Evolutionary conservation across 1,140 invertebrate species (phyloP).

Genomic region (Lamellibrachia luymesi): DNA sequence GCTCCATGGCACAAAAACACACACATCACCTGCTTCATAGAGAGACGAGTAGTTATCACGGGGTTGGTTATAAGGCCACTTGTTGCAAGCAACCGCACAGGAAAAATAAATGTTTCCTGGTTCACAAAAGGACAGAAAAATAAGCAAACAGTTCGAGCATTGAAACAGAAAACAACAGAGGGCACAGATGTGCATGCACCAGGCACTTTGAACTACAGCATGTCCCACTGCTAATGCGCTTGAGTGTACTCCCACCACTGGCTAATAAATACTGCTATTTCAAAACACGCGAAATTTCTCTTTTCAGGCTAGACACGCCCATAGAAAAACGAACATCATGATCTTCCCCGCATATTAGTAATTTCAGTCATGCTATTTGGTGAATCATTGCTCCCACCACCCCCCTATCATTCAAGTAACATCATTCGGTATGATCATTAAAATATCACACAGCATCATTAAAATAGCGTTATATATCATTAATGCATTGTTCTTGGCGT

Average conservation of each 20-base stretch:
- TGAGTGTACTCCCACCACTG: not conserved
- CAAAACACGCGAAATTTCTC: not conserved
- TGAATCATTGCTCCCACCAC: not conserved
- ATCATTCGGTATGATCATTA: not conserved
- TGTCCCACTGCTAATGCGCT: not conserved
- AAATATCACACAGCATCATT: not conserved
- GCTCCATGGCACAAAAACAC: no score
- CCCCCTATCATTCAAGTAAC: no score
- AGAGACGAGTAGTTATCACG: not conserved
- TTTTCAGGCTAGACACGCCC: not conserved
- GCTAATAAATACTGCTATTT: conserved; percentile 5
- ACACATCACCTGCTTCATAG: no score
- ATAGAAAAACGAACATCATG: not conserved
- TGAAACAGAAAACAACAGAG: not conserved
- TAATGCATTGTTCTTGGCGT: not conserved
- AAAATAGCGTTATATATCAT: not conserved
- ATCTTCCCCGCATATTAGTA: not conserved
- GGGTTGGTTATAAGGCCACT: not conserved
- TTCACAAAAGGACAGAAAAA: not conserved
- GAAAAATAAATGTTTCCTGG: not conserved
- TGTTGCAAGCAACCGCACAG: not conserved
- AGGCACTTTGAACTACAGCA: not conserved
- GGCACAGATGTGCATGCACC: not conserved
- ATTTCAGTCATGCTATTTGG: not conserved
- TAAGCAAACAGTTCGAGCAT: not conserved